Conservation (phyloP, 2,888 invertebrate genomes). For the Drosophila aldrichi region DNA sequence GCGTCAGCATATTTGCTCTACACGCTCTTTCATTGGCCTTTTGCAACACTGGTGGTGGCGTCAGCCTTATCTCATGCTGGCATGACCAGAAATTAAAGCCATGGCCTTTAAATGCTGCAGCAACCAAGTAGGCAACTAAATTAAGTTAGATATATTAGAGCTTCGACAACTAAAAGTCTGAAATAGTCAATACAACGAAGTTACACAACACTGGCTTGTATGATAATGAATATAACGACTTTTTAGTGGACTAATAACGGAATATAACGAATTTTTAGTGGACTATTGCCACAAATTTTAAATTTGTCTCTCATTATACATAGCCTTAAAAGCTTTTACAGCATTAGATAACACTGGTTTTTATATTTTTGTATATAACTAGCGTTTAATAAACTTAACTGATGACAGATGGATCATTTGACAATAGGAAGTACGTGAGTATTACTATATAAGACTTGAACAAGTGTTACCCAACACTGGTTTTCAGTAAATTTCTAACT, state of each 20-base stretch:
- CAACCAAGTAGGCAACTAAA: not conserved
- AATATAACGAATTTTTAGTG: not conserved
- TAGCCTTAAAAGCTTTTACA: no score
- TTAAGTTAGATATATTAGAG: not conserved
- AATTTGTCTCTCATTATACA: no score
- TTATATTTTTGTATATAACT: no score
- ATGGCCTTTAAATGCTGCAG: not conserved
- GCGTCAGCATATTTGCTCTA: conserved; percentile 37
- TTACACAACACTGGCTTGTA: not conserved
- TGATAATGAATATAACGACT: not conserved
- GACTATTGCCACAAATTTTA: no score
- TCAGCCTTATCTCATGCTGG: not conserved
- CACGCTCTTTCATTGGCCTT: not conserved
- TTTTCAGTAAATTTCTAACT: no score
- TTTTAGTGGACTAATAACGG: no score
- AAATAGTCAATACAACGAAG: not conserved
- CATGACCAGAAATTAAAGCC: not conserved
- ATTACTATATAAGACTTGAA: no score
- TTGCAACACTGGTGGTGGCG: conserved; percentile 5
- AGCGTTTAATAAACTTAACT: not conserved
- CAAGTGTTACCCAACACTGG: no score
- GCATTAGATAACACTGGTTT: no score
- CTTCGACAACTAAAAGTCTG: no score
- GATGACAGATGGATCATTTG: no score
- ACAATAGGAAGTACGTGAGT: no score